Evolutionary conservation across 2,797 vertebrate genomes (phyloP).

Genomic region (Mus caroli): DNA sequence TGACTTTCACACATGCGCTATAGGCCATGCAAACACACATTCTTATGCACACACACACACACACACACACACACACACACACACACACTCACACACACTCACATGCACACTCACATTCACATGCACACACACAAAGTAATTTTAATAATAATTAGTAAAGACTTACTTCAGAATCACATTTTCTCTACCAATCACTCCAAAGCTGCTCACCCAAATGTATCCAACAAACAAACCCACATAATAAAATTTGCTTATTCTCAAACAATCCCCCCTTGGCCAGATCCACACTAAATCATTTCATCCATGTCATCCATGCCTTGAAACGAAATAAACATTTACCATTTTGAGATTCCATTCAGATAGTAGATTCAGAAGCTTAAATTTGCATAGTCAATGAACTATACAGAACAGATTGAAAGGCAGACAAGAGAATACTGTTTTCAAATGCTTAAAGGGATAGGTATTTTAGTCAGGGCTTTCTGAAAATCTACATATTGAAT

Average conservation of each 20-base stretch:
- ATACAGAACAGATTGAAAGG: background rate
- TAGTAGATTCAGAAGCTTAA: constrained; percentile 19
- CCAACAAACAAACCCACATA: background rate
- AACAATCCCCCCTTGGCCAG: background rate
- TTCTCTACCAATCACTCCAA: background rate
- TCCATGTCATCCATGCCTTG: background rate
- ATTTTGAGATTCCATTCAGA: constrained; percentile 37
- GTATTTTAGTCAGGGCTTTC: background rate
- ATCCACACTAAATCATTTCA: background rate
- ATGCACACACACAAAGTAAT: background rate
- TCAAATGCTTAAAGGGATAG: background rate
- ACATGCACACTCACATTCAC: background rate
- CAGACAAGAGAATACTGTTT: background rate
- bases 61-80: background rate
- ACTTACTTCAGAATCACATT: background rate
- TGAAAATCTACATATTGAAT: background rate
- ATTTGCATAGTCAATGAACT: background rate
- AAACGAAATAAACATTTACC: background rate
- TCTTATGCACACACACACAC: background rate
- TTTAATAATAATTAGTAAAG: background rate
- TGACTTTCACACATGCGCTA: too few species aligned
- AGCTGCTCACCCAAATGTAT: background rate
- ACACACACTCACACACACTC: background rate
- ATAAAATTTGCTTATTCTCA: background rate
- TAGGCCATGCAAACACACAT: background rate